phyloP scores from a whole-genome alignment of 2,113 vertebrate genomes.

The Spheniscus mendiculus region DNA sequence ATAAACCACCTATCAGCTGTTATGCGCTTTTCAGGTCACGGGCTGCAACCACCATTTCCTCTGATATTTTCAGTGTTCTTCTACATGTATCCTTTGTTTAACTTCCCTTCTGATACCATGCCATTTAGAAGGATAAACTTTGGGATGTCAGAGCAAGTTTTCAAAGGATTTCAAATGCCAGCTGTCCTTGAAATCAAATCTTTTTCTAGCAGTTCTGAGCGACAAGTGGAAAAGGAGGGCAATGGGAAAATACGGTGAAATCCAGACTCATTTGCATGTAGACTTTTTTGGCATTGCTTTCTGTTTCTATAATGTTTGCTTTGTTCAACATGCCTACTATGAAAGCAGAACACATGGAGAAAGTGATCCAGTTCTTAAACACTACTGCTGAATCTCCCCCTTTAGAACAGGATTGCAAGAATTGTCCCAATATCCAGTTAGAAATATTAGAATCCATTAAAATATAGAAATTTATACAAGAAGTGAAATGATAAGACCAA shows the following conservation, averaged over 20 bases:
- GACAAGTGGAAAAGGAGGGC: background rate
- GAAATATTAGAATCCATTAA: background rate
- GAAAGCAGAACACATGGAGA: background rate
- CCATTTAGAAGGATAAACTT: constrained; percentile 35
- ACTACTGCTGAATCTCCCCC: background rate
- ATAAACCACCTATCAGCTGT: background rate
- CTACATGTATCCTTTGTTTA: background rate
- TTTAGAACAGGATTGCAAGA: background rate
- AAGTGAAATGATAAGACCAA: background rate
- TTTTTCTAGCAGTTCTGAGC: background rate
- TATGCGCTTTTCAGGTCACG: background rate
- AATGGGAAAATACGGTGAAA: background rate
- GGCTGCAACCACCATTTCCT: background rate
- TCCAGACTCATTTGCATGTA: background rate
- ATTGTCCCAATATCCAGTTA: background rate
- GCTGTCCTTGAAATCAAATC: background rate
- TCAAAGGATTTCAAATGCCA: background rate
- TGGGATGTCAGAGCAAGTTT: background rate
- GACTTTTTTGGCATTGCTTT: background rate
- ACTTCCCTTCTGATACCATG: background rate
- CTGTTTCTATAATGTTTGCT: background rate
- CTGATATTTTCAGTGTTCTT: background rate
- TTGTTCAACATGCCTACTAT: background rate
- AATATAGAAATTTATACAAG: background rate
- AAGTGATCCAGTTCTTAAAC: background rate